Base-by-base conservation (phyloP, 1,140 invertebrate species). In the Bombyx mori region DNA sequence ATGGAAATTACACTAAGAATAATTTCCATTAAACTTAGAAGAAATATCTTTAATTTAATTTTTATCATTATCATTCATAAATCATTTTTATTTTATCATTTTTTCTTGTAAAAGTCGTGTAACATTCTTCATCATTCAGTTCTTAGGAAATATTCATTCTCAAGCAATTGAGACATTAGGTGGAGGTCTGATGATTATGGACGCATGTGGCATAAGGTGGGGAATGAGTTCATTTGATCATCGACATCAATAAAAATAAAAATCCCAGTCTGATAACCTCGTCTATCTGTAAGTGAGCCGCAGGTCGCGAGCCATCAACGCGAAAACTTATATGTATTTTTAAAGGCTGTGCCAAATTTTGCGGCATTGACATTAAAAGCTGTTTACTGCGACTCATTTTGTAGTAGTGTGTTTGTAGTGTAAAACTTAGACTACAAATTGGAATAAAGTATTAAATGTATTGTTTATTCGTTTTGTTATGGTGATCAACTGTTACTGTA, bases 341-440 rank as follows among this genome's bases (percentile, higher is more conserved):
- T 49, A 22, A 18, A 49, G n/a, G 22, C 8, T 57, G 60, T 43
- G 57, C 56, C 52, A 50, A 35, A 57, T 62, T 42, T 22, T 48
- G 35, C 26, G 52, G 56, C 56, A 62, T 62, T 62, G 56, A 62
- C 56, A 58, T 55, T 55, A 47, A 55, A 54, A 42, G 3, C 45
- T 9, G 45, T 10, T 8, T 10, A 6, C 26, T 35, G 26, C 26
- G 26, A 35, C 26, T 35, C 26, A 5, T 35, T 35, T 35, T 35
- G 26, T 35, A 5, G 26, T 35, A 35, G 26, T 35, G 26, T 10
- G 12, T 4, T 47, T 3, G 6, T 42, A 52, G 42, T 9, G 8
- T 42, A 4, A 51, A 51, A n/a, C 22, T 51, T 18, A 18, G 8
- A 6, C 18, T 22, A 18, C n/a, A 18, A 22, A 22, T 10, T 42